A percentile compares a stretch with the other conserved stretches of the same genome.
Conservation (phyloP, 1,140 invertebrate species). For the Drosophila sp. region DNA sequence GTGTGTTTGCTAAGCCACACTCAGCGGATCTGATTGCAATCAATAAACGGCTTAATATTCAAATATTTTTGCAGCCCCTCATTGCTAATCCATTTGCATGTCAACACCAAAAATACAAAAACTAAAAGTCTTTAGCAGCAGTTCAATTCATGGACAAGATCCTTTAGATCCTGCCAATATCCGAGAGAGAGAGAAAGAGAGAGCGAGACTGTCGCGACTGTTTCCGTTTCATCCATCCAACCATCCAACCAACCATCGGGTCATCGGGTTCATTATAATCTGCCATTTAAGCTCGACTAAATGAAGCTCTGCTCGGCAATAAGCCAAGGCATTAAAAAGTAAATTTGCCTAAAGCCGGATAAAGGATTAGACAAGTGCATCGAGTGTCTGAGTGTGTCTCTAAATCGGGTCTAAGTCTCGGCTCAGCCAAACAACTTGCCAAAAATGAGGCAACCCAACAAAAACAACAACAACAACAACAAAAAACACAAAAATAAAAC, state of each 20-base stretch:
- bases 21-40: conserved; percentile 69
- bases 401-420: conserved; percentile 3
- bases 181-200: neutral
- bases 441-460: conserved; percentile 11
- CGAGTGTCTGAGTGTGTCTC: conserved; percentile 4
- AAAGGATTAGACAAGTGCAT: conserved; percentile 51
- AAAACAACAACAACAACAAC: neutral
- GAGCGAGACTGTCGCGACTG: conserved; percentile 13
- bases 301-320: conserved; percentile 64
- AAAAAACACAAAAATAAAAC: neutral
- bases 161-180: neutral
- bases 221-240: conserved; percentile 44
- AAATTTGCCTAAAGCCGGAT: conserved; percentile 75
- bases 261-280: conserved; percentile 32
- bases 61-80: conserved; percentile 56
- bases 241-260: neutral
- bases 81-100: conserved; percentile 73
- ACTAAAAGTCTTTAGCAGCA: no score
- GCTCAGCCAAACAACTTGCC: conserved; percentile 30
- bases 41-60: conserved; percentile 77
- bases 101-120: conserved; percentile 48
- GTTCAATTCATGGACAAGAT: neutral
- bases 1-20: neutral
- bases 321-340: conserved; percentile 78
- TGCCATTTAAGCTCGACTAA: conserved; percentile 63